Evolutionary conservation across 2,888 invertebrate genomes (phyloP), one percentile per base, ranked within the genome.

Genomic region (Tethea ocularis): DNA sequence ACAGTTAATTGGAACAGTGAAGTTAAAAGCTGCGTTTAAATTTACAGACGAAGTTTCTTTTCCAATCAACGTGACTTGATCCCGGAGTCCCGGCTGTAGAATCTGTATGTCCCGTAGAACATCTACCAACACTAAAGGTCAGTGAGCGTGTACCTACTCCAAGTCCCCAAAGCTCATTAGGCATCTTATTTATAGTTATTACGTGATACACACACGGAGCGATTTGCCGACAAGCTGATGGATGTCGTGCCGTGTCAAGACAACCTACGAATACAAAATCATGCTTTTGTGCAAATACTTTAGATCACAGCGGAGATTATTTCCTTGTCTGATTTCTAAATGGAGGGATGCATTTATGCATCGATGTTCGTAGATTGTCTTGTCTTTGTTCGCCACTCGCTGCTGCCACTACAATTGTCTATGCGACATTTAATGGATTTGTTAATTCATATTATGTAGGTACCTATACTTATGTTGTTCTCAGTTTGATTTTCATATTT

Each of bases 141-240:
- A 46, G 46, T 10, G 10, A 20, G 46, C 46, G 46, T 8, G 46
- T 46, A 46, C n/a, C n/a, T n/a, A n/a, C 46, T 46, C 46, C 20
- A 46, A 46, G 46, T 20, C 46, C 46, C 10, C 46, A 54, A 61
- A 58, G 59, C 77, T 82, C 82, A 83, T 83, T 83, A 83, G 69
- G 56, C 51, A 57, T 57, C 74, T 76, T 80, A 87, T 89, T 87
- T 89, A 89, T 84, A 75, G 75, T 67, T 65, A 60, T 66, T 83
- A 87, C 87, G 88, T 87, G 87, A 82, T 74, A 71, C 73, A 75
- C 78, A 78, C 79, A 69, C 71, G 72, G 68, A 78, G 76, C 73
- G 77, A 74, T 78, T 72, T 68, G 75, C 77, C 56, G 80, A 71
- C 82, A 77, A 65, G 65, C 77, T 87, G 88, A 88, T 87, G 73